These are phyloP conservation scores for Polyodon spathula DNA, from an alignment of 2,113 vertebrate species.

Conservation along the genomic window DNA sequence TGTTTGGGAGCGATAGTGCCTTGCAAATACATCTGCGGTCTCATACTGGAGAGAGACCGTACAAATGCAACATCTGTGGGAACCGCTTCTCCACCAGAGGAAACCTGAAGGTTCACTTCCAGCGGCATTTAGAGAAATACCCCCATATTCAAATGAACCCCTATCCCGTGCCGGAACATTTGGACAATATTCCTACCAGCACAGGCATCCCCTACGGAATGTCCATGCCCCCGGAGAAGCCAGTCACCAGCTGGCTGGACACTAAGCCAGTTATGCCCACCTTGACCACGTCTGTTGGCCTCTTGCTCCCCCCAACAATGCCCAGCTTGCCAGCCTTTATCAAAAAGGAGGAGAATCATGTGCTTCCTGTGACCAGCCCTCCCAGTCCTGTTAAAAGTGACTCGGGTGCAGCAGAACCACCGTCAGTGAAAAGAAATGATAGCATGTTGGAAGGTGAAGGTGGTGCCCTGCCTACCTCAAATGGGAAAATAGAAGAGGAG, in stretches of 20 bases:
- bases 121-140: slow-evolving; percentile 96
- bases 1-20: slow-evolving; percentile 98
- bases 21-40: slow-evolving; percentile 98
- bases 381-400: slow-evolving; percentile 78
- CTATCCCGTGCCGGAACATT: slow-evolving; percentile 92
- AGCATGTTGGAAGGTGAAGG: slow-evolving; percentile 68
- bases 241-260: slow-evolving; percentile 96
- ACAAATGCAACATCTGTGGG: slow-evolving; percentile 98
- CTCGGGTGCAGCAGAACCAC: slow-evolving; percentile 62
- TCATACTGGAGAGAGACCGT: slow-evolving; percentile 93
- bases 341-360: slow-evolving; percentile 89
- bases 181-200: slow-evolving; percentile 95
- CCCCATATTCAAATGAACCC: slow-evolving; percentile 98
- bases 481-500: slow-evolving; percentile 77
- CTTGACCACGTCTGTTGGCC: slow-evolving; percentile 83
- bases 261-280: slow-evolving; percentile 91
- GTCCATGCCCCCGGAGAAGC: slow-evolving; percentile 95
- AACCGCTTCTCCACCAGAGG: slow-evolving; percentile 97
- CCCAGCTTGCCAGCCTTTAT: slow-evolving; percentile 87
- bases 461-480: slow-evolving; percentile 61
- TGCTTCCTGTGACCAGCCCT: slow-evolving; percentile 82
- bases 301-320: slow-evolving; percentile 87
- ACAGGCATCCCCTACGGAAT: slow-evolving; percentile 97
- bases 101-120: slow-evolving; percentile 97
- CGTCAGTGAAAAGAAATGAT: slow-evolving; percentile 58